A percentile compares a stretch with the other conserved stretches of the same genome.
Evolutionary conservation across 2,888 invertebrate species (phyloP).

Genomic region (Rhagium mordax): DNA sequence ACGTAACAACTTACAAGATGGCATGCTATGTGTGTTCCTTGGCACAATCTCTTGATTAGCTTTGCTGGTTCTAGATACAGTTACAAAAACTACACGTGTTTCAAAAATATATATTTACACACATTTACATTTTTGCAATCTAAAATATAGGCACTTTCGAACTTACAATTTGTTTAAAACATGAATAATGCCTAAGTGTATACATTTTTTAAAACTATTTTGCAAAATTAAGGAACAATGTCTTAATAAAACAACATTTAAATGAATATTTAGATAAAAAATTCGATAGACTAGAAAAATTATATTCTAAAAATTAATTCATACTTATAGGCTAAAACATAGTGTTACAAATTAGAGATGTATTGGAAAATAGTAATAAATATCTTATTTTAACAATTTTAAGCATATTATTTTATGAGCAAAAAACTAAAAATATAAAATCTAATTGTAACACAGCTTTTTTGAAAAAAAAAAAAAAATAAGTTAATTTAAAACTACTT

Average conservation of each 20-base stretch:
- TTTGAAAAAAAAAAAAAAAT: constrained; percentile 52
- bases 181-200: constrained; percentile 42
- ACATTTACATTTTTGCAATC: constrained; percentile 63
- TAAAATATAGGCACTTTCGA: constrained; percentile 57
- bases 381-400: constrained; percentile 59
- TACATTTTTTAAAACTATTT: constrained; percentile 39
- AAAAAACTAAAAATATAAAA: constrained; percentile 56
- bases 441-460: constrained; percentile 62
- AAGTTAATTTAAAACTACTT: constrained; percentile 39
- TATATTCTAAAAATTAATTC: constrained; percentile 62
- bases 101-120: constrained; percentile 67
- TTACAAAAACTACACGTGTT: constrained; percentile 43
- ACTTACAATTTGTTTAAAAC: constrained; percentile 47
- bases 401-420: constrained; percentile 58
- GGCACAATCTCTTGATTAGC: no score
- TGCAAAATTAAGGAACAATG: constrained; percentile 60
- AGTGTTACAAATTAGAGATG: constrained; percentile 56
- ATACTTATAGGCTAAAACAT: constrained; percentile 54
- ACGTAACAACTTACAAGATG: no score
- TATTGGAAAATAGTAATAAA: constrained; percentile 61
- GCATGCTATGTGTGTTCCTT: no score
- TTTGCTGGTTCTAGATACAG: no score
- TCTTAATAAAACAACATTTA: constrained; percentile 56
- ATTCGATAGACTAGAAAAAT: constrained; percentile 65
- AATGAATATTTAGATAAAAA: constrained; percentile 61